Conservation (phyloP, 2,888 invertebrate species). For the Amblyjoppa proteus region DNA sequence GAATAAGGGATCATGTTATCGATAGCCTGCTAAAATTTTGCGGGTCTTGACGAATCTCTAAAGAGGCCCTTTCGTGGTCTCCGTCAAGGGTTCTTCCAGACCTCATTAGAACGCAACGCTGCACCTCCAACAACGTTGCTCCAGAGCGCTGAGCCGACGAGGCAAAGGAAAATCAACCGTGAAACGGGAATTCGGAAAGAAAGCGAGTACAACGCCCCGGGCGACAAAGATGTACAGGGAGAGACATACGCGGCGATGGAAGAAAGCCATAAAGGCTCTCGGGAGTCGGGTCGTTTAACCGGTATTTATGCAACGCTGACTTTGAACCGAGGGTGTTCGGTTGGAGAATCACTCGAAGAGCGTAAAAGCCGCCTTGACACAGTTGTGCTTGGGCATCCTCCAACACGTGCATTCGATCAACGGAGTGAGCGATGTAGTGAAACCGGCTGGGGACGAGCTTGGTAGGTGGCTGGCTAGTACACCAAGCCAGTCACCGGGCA, state of each 20-base stretch:
- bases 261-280: slow-evolving; percentile 3
- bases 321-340: slow-evolving; percentile 70
- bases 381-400: slow-evolving; percentile 71
- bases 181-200: slow-evolving; percentile 1
- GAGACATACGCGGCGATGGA: not conserved
- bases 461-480: not conserved
- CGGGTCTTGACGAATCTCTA: too few relatives aligned
- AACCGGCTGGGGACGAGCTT: slow-evolving; percentile 18
- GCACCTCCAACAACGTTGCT: too few relatives aligned
- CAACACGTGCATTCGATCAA: slow-evolving; percentile 69
- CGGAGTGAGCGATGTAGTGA: slow-evolving; percentile 43
- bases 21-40: too few relatives aligned
- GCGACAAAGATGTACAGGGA: not conserved
- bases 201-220: not conserved
- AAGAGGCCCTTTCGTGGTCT: too few relatives aligned
- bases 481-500: slow-evolving; percentile 7
- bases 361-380: slow-evolving; percentile 75
- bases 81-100: too few relatives aligned
- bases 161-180: too few relatives aligned
- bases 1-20: too few relatives aligned
- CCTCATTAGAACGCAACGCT: too few relatives aligned
- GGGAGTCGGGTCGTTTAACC: slow-evolving; percentile 68
- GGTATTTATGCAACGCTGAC: slow-evolving; percentile 67
- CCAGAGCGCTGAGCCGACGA: too few relatives aligned
- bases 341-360: slow-evolving; percentile 57